These are phyloP conservation scores for Archegozetes longisetosus DNA, from an alignment of 1,140 invertebrate genomes.

Conservation along the genomic window DNA sequence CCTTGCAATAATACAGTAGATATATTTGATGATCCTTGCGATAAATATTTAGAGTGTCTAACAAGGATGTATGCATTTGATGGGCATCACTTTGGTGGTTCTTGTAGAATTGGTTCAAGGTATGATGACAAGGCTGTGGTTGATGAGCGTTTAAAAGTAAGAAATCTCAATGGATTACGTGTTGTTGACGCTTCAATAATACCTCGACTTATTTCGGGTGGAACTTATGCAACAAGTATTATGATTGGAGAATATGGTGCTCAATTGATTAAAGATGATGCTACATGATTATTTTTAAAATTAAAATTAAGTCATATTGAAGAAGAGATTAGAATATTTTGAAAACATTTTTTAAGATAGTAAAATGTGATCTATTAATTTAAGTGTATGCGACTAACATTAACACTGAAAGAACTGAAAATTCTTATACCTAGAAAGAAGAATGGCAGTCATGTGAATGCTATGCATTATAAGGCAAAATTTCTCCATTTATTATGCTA, in stretches of 20 bases:
- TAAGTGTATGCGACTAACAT: too few species aligned
- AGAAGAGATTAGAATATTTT: too few species aligned
- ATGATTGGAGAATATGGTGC: constrained; percentile 75
- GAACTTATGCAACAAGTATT: constrained; percentile 58
- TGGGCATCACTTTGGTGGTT: constrained; percentile 63
- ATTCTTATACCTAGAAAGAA: too few species aligned
- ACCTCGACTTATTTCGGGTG: constrained; percentile 50
- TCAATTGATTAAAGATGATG: constrained; percentile 49
- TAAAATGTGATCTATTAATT: too few species aligned
- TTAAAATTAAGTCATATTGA: too few species aligned
- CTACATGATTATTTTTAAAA: too few species aligned
- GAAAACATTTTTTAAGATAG: too few species aligned
- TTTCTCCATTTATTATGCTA: too few species aligned
- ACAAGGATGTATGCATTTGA: not conserved
- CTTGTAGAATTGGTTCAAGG: constrained; percentile 30
- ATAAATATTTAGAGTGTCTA: not conserved
- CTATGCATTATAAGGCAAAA: too few species aligned
- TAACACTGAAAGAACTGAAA: too few species aligned
- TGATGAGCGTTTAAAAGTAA: not conserved
- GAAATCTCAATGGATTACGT: constrained; percentile 40
- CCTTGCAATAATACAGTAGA: too few species aligned
- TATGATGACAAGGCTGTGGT: constrained; percentile 5
- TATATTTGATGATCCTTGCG: constrained; percentile 1
- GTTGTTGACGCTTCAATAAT: constrained; percentile 62
- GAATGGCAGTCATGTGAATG: too few species aligned